These are phyloP conservation scores for Anadara kagoshimensis DNA, from an alignment of 1,140 invertebrate genomes.

Conservation along the genomic window DNA sequence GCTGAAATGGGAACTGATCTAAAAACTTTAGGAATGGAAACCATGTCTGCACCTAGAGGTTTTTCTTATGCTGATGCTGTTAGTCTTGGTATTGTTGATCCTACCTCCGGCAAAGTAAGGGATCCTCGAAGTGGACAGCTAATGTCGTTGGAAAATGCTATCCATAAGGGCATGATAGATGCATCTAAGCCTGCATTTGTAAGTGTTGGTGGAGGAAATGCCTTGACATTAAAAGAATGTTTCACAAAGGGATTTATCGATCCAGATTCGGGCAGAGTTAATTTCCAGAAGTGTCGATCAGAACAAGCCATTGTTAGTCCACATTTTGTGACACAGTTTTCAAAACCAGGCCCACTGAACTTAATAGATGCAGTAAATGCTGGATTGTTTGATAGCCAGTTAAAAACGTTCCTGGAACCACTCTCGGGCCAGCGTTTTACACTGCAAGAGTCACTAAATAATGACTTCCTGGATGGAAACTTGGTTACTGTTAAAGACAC, in stretches of 20 bases:
- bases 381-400: constrained; percentile 85
- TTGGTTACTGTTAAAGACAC: constrained; percentile 82
- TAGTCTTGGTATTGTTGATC: constrained; percentile 85
- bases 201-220: constrained; percentile 54
- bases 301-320: constrained; percentile 47
- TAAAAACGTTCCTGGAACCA: constrained; percentile 86
- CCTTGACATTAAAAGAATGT: constrained; percentile 67
- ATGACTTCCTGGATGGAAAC: constrained; percentile 86
- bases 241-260: constrained; percentile 71
- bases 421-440: constrained; percentile 84
- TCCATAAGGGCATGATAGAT: constrained; percentile 80
- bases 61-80: constrained; percentile 66
- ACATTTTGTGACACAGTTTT: constrained; percentile 46
- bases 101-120: constrained; percentile 82
- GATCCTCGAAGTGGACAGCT: constrained; percentile 86
- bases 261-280: constrained; percentile 70
- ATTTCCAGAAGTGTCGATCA: constrained; percentile 49
- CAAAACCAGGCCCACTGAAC: constrained; percentile 62
- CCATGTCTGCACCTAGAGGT: constrained; percentile 38
- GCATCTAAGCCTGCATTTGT: constrained; percentile 79
- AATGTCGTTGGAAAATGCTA: constrained; percentile 88
- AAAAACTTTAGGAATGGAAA: constrained; percentile 13
- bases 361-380: constrained; percentile 89
- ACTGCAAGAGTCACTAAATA: constrained; percentile 85
- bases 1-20: constrained; percentile 22